A percentile compares a stretch with the other conserved stretches of the same genome.
Conservation (phyloP, 2,113 vertebrate genomes). For the Callithrix jacchus region DNA sequence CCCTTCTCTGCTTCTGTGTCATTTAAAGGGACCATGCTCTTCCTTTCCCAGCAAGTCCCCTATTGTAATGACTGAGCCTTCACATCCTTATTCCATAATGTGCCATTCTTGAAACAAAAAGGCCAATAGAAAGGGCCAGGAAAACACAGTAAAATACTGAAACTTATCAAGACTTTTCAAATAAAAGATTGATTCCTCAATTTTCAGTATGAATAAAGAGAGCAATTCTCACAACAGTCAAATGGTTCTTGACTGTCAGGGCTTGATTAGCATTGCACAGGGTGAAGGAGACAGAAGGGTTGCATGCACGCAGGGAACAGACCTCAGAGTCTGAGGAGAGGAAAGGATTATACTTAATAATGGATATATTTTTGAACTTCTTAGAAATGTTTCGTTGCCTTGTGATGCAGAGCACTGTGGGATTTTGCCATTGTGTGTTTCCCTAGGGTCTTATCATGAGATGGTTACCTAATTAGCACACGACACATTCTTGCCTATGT, state of each 20-base stretch:
- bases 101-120: neutral
- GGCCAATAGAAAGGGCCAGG: neutral
- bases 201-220: neutral
- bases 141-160: neutral
- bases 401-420: conserved; percentile 38
- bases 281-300: neutral
- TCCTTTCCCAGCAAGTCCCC: too few relatives aligned
- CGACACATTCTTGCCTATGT: conserved; percentile 27
- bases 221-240: neutral
- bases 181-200: neutral
- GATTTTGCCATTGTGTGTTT: conserved; percentile 42
- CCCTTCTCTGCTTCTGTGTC: too few relatives aligned
- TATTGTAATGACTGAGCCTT: neutral
- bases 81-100: neutral
- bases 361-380: conserved; percentile 51
- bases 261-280: neutral
- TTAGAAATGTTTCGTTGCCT: conserved; percentile 55
- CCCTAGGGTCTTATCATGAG: conserved; percentile 59
- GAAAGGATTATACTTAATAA: conserved; percentile 50
- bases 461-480: conserved; percentile 63
- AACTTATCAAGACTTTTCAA: neutral
- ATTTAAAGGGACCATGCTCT: too few relatives aligned
- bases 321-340: conserved; percentile 17
- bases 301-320: neutral
- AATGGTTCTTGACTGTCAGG: neutral